A percentile compares a stretch with the other conserved stretches of the same genome.
These are phyloP conservation scores for Cyanistes caeruleus DNA, from an alignment of 2,113 vertebrate species.

Conservation along the genomic window DNA sequence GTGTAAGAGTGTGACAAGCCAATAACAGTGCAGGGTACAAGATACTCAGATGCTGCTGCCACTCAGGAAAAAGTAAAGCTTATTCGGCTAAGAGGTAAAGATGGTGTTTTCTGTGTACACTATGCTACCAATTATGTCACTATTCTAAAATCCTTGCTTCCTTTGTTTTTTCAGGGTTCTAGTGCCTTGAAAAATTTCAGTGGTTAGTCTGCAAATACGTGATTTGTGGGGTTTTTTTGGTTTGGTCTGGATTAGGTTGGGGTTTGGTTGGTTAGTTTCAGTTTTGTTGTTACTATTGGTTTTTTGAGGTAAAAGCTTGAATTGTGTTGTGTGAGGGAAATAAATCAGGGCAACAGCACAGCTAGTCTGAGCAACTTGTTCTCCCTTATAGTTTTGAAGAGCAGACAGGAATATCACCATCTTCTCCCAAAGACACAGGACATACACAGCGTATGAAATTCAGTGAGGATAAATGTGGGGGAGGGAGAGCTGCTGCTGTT, in stretches of 20 bases:
- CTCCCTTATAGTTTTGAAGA: background rate
- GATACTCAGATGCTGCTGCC: background rate
- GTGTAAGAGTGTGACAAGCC: background rate
- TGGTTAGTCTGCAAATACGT: background rate
- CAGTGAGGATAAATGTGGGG: background rate
- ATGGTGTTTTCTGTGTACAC: background rate
- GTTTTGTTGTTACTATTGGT: background rate
- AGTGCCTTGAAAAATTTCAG: background rate
- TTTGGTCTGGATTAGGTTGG: background rate
- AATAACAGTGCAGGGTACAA: background rate
- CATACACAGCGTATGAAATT: background rate
- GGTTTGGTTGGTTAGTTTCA: fast-evolving
- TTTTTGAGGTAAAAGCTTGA: background rate
- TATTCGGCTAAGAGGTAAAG: background rate
- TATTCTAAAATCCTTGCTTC: background rate
- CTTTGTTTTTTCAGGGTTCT: background rate
- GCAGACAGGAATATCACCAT: background rate
- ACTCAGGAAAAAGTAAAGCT: background rate
- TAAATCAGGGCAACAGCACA: background rate
- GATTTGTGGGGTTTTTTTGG: background rate
- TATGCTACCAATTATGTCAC: background rate
- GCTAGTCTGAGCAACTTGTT: background rate
- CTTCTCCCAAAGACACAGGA: background rate
- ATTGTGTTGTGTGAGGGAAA: background rate
- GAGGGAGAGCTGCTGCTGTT: background rate